Conservation (phyloP, 2,888 invertebrate species). For the Drosophila koepferae region DNA sequence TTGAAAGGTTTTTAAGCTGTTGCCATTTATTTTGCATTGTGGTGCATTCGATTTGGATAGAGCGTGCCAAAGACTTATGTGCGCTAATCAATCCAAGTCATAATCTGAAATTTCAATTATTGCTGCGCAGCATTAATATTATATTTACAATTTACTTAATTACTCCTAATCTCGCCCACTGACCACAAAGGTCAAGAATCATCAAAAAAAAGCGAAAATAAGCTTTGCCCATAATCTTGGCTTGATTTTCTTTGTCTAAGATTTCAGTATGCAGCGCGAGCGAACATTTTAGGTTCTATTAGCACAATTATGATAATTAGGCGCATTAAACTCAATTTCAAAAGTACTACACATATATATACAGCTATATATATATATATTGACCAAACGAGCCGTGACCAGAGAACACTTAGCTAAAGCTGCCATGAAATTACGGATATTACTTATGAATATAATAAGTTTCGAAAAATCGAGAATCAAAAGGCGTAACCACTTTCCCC, state of each 20-base stretch:
- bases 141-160: not conserved
- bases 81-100: constrained; percentile 21
- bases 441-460: constrained; percentile 17
- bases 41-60: not conserved
- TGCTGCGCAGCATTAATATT: not conserved
- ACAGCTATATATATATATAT: constrained; percentile 13
- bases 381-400: constrained; percentile 63
- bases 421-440: constrained; percentile 47
- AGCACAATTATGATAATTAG: constrained; percentile 68
- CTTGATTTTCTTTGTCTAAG: constrained; percentile 9
- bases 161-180: not conserved
- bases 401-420: constrained; percentile 48
- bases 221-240: not conserved
- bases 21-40: constrained; percentile 34
- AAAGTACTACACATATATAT: constrained; percentile 26
- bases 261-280: constrained; percentile 30
- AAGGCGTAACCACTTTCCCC: constrained; percentile 62
- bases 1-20: constrained; percentile 36
- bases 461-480: constrained; percentile 41
- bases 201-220: constrained; percentile 4
- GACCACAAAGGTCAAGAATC: constrained; percentile 9
- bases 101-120: not conserved
- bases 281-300: constrained; percentile 7
- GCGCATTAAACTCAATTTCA: constrained; percentile 56
- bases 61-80: constrained; percentile 10